A percentile compares a stretch with the other conserved stretches of the same genome.
Evolutionary conservation across 2,113 vertebrate genomes (phyloP).

Genomic region (Tangachromis dhanisi): DNA sequence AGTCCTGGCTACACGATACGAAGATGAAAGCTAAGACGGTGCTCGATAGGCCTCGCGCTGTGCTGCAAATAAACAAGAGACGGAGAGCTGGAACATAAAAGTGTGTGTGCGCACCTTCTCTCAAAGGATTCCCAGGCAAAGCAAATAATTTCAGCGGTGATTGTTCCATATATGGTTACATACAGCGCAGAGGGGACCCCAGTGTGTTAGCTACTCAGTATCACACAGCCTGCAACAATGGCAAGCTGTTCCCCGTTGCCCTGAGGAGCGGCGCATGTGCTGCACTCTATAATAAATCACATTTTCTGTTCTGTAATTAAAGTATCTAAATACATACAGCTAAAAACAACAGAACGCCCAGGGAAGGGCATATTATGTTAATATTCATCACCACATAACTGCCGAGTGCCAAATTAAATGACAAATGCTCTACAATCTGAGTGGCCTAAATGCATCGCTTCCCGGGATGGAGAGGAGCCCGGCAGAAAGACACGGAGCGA

Average conservation of each 20-base stretch:
- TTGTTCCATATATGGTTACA: conserved; percentile 36
- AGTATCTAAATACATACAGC: conserved; percentile 24
- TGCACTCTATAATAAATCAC: conserved; percentile 40
- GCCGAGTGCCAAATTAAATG: not conserved
- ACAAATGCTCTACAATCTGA: conserved; percentile 6
- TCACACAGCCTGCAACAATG: conserved; percentile 37
- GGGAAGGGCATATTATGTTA: conserved; percentile 22
- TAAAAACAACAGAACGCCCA: conserved; percentile 38
- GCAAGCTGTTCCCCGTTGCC: conserved; percentile 49
- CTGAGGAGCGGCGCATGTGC: not conserved
- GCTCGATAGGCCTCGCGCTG: conserved; percentile 32
- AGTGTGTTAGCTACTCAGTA: conserved; percentile 14
- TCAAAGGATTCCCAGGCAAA: conserved; percentile 45
- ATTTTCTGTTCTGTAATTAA: conserved; percentile 51
- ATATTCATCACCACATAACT: conserved; percentile 19
- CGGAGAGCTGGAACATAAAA: not conserved
- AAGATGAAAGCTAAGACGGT: conserved; percentile 58
- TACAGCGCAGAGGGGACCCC: conserved; percentile 9
- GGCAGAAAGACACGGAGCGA: conserved; percentile 24
- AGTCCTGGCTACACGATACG: conserved; percentile 28
- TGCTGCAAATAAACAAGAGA: conserved; percentile 44
- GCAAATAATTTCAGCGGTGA: conserved; percentile 33
- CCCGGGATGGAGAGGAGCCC: not conserved
- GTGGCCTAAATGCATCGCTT: conserved; percentile 2
- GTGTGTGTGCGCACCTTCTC: not conserved